phyloP scores from a whole-genome alignment of 2,888 invertebrate genomes.

The Sicus ferrugineus region DNA sequence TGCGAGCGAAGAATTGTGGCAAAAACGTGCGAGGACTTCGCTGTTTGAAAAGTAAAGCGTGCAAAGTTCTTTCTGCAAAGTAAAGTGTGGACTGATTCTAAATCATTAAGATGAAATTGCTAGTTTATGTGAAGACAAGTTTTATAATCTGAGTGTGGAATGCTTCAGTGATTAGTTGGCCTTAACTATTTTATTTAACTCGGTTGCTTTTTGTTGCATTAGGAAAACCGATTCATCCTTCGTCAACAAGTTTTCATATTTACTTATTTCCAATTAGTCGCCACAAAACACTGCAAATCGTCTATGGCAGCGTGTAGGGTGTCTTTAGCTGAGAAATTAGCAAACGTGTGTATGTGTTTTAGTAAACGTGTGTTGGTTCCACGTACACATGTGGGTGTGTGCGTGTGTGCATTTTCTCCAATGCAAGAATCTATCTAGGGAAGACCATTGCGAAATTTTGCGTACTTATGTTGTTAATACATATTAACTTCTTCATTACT shows the following conservation, averaged over 20 bases:
- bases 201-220: neutral
- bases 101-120: slow-evolving; percentile 10
- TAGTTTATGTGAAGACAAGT: neutral
- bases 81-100: neutral
- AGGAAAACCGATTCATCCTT: neutral
- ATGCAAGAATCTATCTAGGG: slow-evolving; percentile 30
- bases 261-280: no score
- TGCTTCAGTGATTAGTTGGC: neutral
- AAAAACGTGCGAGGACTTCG: no score
- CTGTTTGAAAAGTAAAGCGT: no score
- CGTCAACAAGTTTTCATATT: no score
- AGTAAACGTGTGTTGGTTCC: neutral
- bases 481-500: slow-evolving; percentile 1
- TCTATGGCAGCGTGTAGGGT: no score
- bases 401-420: slow-evolving; percentile 1
- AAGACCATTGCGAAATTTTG: slow-evolving; percentile 31
- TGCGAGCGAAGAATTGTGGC: no score
- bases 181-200: neutral
- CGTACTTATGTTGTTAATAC: slow-evolving; percentile 6
- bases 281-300: no score
- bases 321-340: no score
- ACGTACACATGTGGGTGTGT: slow-evolving; percentile 3
- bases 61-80: no score
- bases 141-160: neutral
- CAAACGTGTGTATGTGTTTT: neutral